Evolutionary conservation across 53 echinoderm and acorn worm species (phyloP).

Genomic region (Patiria pectinifera): DNA sequence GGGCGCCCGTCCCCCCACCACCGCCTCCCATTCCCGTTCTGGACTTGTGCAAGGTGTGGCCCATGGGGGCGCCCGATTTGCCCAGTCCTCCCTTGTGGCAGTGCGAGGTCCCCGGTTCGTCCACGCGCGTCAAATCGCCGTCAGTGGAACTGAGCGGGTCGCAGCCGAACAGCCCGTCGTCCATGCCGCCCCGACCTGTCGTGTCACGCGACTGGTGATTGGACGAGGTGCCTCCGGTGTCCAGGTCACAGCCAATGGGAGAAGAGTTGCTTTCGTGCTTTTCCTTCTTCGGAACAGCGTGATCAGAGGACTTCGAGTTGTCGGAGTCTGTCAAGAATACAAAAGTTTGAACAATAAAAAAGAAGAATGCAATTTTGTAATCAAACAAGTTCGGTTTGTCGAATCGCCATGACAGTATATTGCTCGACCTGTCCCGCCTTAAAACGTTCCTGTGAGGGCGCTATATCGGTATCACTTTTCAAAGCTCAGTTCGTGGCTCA

Average conservation of each 20-base stretch:
- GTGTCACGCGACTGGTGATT: slow-evolving; percentile 73
- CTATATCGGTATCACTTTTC: too few relatives aligned
- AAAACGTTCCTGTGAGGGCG: too few relatives aligned
- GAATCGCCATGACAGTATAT: not conserved
- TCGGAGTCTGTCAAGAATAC: slow-evolving; percentile 55
- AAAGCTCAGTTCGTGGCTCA: too few relatives aligned
- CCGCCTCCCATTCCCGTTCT: slow-evolving; percentile 69
- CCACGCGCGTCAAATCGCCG: slow-evolving; percentile 47
- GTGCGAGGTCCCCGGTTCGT: slow-evolving; percentile 50
- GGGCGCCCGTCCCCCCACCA: slow-evolving; percentile 53
- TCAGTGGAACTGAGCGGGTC: slow-evolving; percentile 59
- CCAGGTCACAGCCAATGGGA: slow-evolving; percentile 64
- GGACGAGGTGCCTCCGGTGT: slow-evolving; percentile 67
- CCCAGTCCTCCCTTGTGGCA: slow-evolving; percentile 61
- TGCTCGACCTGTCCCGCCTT: too few relatives aligned
- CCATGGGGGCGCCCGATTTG: slow-evolving; percentile 63
- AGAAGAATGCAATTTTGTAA: not conserved
- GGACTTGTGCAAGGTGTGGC: slow-evolving; percentile 70
- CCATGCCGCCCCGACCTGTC: slow-evolving; percentile 55
- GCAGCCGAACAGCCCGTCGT: slow-evolving; percentile 63
- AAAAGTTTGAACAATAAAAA: not conserved
- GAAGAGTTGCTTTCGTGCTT: slow-evolving; percentile 70
- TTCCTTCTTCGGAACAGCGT: slow-evolving; percentile 76
- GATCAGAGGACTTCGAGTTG: slow-evolving; percentile 65
- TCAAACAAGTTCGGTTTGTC: not conserved